A percentile compares a stretch with the other conserved stretches of the same genome.
Evolutionary conservation across 2,113 vertebrate genomes (phyloP).

Genomic region (Cavia aperea): DNA sequence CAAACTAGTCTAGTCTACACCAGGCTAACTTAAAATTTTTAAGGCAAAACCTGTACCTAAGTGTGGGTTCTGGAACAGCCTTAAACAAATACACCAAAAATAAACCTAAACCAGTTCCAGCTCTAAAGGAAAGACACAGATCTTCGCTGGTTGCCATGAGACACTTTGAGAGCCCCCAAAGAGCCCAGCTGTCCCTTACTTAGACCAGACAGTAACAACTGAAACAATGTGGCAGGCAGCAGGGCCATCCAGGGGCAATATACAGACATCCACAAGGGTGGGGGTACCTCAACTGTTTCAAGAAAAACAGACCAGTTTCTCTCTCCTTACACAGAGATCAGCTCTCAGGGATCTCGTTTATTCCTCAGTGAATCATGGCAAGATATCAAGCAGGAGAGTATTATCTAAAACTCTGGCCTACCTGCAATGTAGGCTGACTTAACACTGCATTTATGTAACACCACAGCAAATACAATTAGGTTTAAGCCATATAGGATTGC

Average conservation of each 20-base stretch:
- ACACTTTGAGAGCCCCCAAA: background rate
- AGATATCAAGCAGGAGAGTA: background rate
- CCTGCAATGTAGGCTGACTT: background rate
- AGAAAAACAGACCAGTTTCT: background rate
- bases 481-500: background rate
- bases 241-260: background rate
- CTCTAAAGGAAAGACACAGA: background rate
- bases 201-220: background rate
- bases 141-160: background rate
- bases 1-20: background rate
- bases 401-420: background rate
- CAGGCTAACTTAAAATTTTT: background rate
- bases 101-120: background rate
- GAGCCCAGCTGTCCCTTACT: background rate
- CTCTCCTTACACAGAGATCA: background rate
- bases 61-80: background rate
- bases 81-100: conserved; percentile 7
- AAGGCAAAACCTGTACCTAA: background rate
- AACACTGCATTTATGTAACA: background rate
- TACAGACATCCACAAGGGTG: background rate
- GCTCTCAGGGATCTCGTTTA: background rate
- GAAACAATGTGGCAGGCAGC: background rate
- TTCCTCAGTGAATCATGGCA: background rate
- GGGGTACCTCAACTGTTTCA: background rate
- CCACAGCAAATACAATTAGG: conserved; percentile 25